Evolutionary conservation across 1,140 invertebrate genomes (phyloP).

Genomic region (Drosophila melanica): DNA sequence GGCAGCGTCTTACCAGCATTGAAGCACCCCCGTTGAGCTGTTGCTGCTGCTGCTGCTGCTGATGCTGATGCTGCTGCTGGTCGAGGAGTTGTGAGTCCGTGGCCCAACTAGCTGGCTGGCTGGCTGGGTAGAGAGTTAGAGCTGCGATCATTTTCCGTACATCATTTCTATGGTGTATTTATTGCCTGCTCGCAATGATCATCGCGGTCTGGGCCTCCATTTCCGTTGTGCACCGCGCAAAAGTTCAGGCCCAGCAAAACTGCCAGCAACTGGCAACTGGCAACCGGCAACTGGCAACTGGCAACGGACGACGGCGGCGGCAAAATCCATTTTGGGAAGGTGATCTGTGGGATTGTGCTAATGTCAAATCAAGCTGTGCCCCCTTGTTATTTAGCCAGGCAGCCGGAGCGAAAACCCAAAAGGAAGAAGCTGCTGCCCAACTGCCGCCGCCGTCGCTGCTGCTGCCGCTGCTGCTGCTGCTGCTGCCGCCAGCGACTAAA

Average conservation of each 20-base stretch:
- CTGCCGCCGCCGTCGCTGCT: conserved; percentile 10
- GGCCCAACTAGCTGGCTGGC: conserved; percentile 15
- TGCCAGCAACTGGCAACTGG: neutral
- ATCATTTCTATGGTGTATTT: conserved; percentile 82
- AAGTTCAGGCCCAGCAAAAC: conserved; percentile 55
- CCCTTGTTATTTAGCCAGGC: conserved; percentile 78
- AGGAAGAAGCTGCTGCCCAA: conserved; percentile 24
- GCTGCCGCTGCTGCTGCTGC: conserved; percentile 4
- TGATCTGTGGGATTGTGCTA: conserved; percentile 83
- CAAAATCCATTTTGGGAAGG: conserved; percentile 82
- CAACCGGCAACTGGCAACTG: conserved; percentile 3
- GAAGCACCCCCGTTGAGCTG: conserved; percentile 74
- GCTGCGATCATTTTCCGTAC: conserved; percentile 77
- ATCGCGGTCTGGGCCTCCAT: conserved; percentile 64
- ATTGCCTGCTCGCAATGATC: conserved; percentile 76
- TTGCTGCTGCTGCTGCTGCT: conserved; percentile 28
- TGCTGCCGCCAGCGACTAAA: conserved; percentile 61
- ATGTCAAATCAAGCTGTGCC: conserved; percentile 84
- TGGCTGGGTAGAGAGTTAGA: conserved; percentile 48
- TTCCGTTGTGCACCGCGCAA: conserved; percentile 62
- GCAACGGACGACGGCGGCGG: conserved; percentile 57
- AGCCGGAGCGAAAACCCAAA: conserved; percentile 25
- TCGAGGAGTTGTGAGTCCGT: conserved; percentile 20
- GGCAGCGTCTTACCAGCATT: conserved; percentile 42
- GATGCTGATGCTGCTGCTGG: conserved; percentile 30